phyloP scores from a whole-genome alignment of 2,113 vertebrate genomes.

The Cyprinodon tularosa region DNA sequence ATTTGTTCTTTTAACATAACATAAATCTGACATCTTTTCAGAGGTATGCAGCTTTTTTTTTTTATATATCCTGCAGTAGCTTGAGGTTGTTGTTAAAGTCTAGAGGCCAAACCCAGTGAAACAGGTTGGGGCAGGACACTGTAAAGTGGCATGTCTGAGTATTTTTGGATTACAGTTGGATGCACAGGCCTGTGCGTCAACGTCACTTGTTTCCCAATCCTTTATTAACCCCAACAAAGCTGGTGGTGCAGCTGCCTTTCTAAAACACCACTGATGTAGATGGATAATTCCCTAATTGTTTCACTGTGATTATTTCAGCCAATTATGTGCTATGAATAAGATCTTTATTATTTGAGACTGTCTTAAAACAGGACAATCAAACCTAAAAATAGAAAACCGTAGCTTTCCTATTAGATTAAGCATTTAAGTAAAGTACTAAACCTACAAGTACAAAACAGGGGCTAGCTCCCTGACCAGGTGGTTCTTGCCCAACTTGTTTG shows the following conservation, averaged over 20 bases:
- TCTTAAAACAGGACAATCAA: not conserved
- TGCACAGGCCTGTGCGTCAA: constrained; percentile 16
- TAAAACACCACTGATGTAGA: constrained; percentile 45
- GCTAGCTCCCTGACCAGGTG: constrained; percentile 34
- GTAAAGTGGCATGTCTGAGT: constrained; percentile 5
- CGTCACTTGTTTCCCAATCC: constrained; percentile 47
- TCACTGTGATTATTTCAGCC: constrained; percentile 33
- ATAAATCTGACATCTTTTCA: not conserved
- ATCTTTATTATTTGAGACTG: constrained; percentile 13
- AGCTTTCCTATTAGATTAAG: constrained; percentile 5
- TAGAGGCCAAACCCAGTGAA: constrained; percentile 24
- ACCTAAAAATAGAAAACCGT: constrained; percentile 25
- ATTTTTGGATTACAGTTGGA: constrained; percentile 28
- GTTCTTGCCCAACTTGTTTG: constrained; percentile 37
- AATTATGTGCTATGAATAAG: constrained; percentile 38
- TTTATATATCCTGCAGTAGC: not conserved
- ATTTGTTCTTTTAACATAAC: not conserved
- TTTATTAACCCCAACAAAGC: constrained; percentile 28
- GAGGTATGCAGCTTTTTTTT: not conserved
- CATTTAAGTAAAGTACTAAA: not conserved
- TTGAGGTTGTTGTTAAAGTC: constrained; percentile 42
- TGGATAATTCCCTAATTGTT: constrained; percentile 8
- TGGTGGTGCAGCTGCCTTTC: constrained; percentile 39
- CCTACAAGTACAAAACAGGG: not conserved
- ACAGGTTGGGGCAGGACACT: constrained; percentile 51